Percentiles rank a stretch among this genome's conserved stretches.
phyloP scores from a whole-genome alignment of 2,888 invertebrate genomes.

The Macaria liturata region DNA sequence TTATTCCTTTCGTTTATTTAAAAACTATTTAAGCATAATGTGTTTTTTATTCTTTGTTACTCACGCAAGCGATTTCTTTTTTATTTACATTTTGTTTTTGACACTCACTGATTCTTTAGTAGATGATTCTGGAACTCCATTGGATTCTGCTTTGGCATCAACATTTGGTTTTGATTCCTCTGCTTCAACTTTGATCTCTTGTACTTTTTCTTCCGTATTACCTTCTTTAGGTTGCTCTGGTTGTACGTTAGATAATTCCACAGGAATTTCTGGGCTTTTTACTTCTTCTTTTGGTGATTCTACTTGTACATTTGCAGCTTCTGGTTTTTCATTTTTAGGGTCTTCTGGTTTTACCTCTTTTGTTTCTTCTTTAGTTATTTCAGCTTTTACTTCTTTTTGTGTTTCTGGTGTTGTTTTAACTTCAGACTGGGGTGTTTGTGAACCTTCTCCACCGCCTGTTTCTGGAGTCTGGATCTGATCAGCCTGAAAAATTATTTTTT shows the following conservation, averaged over 20 bases:
- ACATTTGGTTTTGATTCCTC: constrained; percentile 8
- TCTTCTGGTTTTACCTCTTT: constrained; percentile 19
- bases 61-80: too few species aligned
- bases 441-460: constrained; percentile 44
- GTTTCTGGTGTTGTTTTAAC: not conserved
- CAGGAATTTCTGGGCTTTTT: constrained; percentile 15
- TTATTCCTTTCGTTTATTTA: not conserved
- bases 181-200: constrained; percentile 6
- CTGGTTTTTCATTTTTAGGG: constrained; percentile 3
- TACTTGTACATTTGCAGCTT: constrained; percentile 12
- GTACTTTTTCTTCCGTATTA: constrained; percentile 16
- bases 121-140: constrained; percentile 13
- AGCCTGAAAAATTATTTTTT: constrained; percentile 31
- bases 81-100: too few species aligned
- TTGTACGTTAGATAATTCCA: not conserved
- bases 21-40: not conserved
- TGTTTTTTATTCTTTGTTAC: not conserved
- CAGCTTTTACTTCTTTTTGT: constrained; percentile 5
- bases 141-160: constrained; percentile 12
- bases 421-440: constrained; percentile 2
- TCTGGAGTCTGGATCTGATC: constrained; percentile 38
- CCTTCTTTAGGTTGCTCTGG: constrained; percentile 15
- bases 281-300: constrained; percentile 10
- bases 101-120: constrained; percentile 24
- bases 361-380: constrained; percentile 24